Evolutionary conservation across 2,797 vertebrate species (phyloP).

Genomic region (Anniella stebbinsi): DNA sequence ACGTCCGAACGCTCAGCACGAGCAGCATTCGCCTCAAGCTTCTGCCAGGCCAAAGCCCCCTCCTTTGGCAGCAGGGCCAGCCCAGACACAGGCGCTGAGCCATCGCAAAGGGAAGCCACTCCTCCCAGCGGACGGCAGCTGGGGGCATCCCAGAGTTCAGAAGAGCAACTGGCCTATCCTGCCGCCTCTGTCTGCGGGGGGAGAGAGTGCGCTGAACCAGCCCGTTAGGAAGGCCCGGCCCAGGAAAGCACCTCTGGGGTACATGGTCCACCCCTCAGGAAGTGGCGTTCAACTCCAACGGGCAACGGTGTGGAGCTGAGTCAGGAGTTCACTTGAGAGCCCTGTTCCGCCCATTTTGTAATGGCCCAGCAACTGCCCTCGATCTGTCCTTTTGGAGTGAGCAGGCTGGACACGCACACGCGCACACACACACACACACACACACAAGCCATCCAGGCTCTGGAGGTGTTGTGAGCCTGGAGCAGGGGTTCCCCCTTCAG

Average conservation of each 20-base stretch:
- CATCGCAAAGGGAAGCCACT: rapidly evolving
- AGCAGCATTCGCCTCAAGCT: background rate
- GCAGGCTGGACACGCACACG: rapidly evolving
- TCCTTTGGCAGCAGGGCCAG: background rate
- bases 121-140: rapidly evolving
- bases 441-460: no score
- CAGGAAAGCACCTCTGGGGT: background rate
- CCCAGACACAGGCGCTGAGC: background rate
- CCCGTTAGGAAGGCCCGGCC: background rate
- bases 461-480: no score
- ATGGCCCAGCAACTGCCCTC: no score
- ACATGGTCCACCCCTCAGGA: background rate
- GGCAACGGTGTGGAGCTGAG: no score
- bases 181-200: no score
- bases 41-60: background rate
- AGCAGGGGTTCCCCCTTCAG: background rate
- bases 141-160: background rate
- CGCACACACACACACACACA: background rate
- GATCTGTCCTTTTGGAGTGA: background rate
- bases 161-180: no score
- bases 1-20: background rate
- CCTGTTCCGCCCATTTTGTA: rapidly evolving
- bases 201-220: background rate
- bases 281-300: no score
- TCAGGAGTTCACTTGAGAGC: background rate